Conservation (phyloP, 2,113 vertebrate species). For the Rallus limicola region DNA sequence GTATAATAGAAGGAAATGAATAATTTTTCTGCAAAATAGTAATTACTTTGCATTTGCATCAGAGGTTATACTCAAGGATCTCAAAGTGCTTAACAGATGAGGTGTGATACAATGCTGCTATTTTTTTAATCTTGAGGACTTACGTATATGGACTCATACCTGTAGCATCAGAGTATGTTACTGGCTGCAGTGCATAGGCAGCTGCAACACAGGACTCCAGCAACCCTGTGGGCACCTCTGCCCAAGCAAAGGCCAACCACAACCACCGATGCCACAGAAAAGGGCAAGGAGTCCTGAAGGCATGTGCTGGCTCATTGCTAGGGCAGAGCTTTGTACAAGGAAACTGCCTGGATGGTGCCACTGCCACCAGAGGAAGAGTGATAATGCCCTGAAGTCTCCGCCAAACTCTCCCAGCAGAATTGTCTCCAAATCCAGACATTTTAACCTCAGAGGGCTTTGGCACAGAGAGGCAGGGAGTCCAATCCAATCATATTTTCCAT, state of each 20-base stretch:
- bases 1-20: constrained; percentile 23
- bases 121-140: not conserved
- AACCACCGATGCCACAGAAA: not conserved
- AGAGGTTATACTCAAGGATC: not conserved
- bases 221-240: not conserved
- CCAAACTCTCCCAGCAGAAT: not conserved
- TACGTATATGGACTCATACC: not conserved
- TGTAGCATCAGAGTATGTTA: not conserved
- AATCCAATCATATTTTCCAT: not conserved
- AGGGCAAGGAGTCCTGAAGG: not conserved
- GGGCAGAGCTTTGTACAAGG: not conserved
- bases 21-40: not conserved
- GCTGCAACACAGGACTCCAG: not conserved
- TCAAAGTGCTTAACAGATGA: not conserved
- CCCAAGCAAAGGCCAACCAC: not conserved
- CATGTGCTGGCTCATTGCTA: not conserved
- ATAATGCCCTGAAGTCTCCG: not conserved
- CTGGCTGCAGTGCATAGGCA: not conserved
- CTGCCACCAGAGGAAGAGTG: not conserved
- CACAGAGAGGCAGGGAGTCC: not conserved
- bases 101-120: not conserved
- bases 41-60: constrained; percentile 29
- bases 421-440: not conserved
- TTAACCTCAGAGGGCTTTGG: not conserved
- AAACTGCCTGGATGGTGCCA: not conserved